Conservation (phyloP, 2,797 vertebrate genomes). For the Buceros bicornis region DNA sequence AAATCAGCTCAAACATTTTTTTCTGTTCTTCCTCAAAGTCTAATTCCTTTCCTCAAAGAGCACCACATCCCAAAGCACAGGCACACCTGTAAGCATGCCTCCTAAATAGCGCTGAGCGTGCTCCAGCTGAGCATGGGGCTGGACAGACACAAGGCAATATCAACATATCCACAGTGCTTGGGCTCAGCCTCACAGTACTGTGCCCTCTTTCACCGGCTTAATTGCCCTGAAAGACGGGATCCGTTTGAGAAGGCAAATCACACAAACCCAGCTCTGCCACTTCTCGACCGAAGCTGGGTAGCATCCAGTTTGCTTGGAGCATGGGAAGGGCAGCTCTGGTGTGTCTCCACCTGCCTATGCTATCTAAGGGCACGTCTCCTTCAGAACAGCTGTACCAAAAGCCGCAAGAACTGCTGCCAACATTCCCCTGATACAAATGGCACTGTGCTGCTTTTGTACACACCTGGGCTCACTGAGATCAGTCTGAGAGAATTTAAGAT, state of each 20-base stretch:
- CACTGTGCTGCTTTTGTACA: not conserved
- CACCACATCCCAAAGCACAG: not conserved
- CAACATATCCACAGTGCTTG: not conserved
- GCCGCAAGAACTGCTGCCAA: not conserved
- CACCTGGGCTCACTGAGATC: not conserved
- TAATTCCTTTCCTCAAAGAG: not conserved
- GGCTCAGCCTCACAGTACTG: not conserved
- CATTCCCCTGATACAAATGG: not conserved
- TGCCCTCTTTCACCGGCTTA: not conserved
- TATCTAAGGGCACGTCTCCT: slow-evolving; percentile 1
- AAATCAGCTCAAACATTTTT: not conserved
- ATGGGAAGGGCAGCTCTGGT: not conserved
- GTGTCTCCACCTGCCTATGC: not conserved
- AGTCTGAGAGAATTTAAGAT: not conserved
- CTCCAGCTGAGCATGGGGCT: not conserved
- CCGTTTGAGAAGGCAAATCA: not conserved
- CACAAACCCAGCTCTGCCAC: not conserved
- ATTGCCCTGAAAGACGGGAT: not conserved
- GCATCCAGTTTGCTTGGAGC: slow-evolving; percentile 15
- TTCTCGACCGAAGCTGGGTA: not conserved
- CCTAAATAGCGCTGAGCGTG: not conserved
- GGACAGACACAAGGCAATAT: not conserved
- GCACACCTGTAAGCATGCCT: not conserved
- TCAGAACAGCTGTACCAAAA: not conserved
- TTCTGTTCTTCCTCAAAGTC: not conserved